Conservation (phyloP, 2,888 invertebrate genomes). For the Yponomeuta cagnagella region DNA sequence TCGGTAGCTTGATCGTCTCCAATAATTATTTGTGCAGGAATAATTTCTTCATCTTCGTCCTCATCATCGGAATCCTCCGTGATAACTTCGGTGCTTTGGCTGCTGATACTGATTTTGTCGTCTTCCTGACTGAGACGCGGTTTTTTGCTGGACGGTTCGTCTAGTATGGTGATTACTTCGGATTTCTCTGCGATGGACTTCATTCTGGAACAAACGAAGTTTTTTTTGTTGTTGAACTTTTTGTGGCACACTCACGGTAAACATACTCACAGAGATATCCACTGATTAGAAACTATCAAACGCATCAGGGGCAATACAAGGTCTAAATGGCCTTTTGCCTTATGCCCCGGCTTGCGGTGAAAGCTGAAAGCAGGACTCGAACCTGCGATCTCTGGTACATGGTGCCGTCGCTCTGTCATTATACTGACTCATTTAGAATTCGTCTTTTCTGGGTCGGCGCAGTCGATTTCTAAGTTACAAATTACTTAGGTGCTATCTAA, state of each 20-base stretch:
- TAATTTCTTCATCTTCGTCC: not conserved
- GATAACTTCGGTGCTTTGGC: conserved; percentile 45
- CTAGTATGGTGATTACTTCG: conserved; percentile 38
- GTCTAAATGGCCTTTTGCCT: no score
- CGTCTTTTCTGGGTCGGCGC: no score
- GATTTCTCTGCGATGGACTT: conserved; percentile 27
- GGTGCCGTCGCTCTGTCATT: no score
- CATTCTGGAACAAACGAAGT: conserved; percentile 32
- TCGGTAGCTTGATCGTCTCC: not conserved
- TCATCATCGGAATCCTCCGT: conserved; percentile 38
- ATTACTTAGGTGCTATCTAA: no score
- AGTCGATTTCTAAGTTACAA: no score
- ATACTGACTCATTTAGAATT: no score
- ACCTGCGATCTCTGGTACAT: no score
- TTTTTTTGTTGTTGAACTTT: not conserved
- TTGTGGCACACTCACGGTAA: no score
- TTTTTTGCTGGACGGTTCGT: conserved; percentile 49
- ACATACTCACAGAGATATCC: no score
- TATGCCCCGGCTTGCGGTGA: no score
- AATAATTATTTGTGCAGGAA: not conserved
- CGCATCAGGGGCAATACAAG: not conserved
- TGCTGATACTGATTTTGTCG: conserved; percentile 56
- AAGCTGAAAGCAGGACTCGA: no score
- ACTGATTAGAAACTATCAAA: no score
- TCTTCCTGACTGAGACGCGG: conserved; percentile 35